These are phyloP conservation scores for Microcebus tavaratra DNA, from an alignment of 2,113 vertebrate species.

Conservation along the genomic window DNA sequence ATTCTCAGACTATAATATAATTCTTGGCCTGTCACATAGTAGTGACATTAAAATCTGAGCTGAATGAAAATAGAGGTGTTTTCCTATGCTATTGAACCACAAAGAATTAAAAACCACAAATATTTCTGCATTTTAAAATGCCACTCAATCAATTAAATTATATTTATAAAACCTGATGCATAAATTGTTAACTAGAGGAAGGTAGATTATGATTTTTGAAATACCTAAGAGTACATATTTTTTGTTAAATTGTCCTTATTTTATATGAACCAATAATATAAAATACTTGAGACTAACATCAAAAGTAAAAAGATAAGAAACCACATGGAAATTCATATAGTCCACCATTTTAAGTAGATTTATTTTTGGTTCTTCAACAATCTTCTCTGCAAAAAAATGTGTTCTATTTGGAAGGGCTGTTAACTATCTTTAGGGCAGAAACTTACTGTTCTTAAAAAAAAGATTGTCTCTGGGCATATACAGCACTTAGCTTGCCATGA, in stretches of 20 bases:
- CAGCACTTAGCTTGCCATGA: not conserved
- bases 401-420: not conserved
- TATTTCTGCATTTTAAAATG: not conserved
- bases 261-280: not conserved
- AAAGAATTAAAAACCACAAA: not conserved
- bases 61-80: not conserved
- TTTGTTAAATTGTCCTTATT: not conserved
- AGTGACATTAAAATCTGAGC: not conserved
- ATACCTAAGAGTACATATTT: not conserved
- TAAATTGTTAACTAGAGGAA: not conserved
- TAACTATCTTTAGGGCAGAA: not conserved
- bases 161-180: not conserved
- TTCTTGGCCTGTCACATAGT: not conserved
- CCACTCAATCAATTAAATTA: not conserved
- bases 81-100: not conserved
- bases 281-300: not conserved
- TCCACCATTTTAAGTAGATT: not conserved
- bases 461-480: not conserved
- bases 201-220: not conserved
- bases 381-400: constrained; percentile 1
- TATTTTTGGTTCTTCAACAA: not conserved
- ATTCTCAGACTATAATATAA: not conserved
- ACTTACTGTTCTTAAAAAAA: not conserved
- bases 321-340: not conserved
- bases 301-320: not conserved